A percentile compares a stretch with the other conserved stretches of the same genome.
phyloP scores from a whole-genome alignment of 2,113 vertebrate genomes.

The Boulengeromyrus knoepffleri region DNA sequence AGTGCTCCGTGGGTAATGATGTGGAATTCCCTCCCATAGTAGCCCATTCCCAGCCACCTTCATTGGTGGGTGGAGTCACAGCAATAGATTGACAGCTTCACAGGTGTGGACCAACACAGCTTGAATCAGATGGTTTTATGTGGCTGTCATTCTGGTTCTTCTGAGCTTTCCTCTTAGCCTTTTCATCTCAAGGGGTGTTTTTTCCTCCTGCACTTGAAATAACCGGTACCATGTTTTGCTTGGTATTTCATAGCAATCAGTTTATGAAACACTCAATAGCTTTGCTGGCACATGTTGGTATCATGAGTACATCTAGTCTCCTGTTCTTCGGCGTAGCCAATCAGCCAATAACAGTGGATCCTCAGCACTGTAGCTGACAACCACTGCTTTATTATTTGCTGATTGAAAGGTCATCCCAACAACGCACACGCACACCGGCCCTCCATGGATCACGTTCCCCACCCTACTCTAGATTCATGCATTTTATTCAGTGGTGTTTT shows the following conservation, averaged over 20 bases:
- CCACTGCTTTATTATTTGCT: not conserved
- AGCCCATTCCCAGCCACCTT: too few relatives aligned
- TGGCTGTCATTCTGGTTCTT: not conserved
- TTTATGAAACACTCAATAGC: not conserved
- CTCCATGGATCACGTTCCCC: not conserved
- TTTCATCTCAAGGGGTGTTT: not conserved
- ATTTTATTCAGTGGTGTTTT: constrained; percentile 8
- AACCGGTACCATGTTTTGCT: not conserved
- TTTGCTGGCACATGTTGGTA: not conserved
- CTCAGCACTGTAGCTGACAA: not conserved
- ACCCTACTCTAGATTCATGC: not conserved
- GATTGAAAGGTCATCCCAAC: not conserved
- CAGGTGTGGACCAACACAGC: not conserved
- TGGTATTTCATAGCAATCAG: not conserved
- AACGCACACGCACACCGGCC: not conserved
- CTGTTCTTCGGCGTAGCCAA: not conserved
- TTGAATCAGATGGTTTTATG: not conserved
- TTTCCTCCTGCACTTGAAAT: not conserved
- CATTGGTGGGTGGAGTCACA: not conserved
- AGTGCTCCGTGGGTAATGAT: not conserved
- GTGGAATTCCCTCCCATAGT: too few relatives aligned
- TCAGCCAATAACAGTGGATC: not conserved
- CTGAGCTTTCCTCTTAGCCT: not conserved
- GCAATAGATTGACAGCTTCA: not conserved
- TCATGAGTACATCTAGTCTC: not conserved